These are phyloP conservation scores for Kryptolebias marmoratus DNA, from an alignment of 2,113 vertebrate species.

Conservation along the genomic window DNA sequence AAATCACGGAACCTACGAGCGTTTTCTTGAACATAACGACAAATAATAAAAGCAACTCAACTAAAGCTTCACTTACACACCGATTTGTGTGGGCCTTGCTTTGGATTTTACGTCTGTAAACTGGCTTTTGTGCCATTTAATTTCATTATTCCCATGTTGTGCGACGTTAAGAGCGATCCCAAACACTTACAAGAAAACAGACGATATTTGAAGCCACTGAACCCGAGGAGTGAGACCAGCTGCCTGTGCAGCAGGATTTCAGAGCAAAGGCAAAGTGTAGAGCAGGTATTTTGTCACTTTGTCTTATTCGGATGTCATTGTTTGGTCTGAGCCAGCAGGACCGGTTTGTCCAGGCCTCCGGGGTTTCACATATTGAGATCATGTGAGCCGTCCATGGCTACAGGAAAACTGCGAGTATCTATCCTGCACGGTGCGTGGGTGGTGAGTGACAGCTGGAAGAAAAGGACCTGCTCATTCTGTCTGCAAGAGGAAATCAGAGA, in stretches of 20 bases:
- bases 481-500: slow-evolving; percentile 7
- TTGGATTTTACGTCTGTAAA: not conserved
- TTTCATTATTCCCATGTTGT: too few relatives aligned
- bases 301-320: slow-evolving; percentile 65
- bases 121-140: too few relatives aligned
- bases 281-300: slow-evolving; percentile 65
- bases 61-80: not conserved
- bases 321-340: slow-evolving; percentile 73
- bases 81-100: not conserved
- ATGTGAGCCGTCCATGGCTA: slow-evolving; percentile 50
- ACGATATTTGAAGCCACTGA: too few relatives aligned
- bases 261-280: slow-evolving; percentile 15
- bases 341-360: slow-evolving; percentile 69
- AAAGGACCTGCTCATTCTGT: slow-evolving; percentile 12
- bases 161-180: too few relatives aligned
- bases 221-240: too few relatives aligned
- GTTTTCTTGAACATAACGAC: not conserved
- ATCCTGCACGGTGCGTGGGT: slow-evolving; percentile 20
- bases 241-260: not conserved
- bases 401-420: slow-evolving; percentile 33
- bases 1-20: slow-evolving; percentile 14
- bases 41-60: not conserved
- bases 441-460: slow-evolving; percentile 10
- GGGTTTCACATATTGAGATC: slow-evolving; percentile 61
- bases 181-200: too few relatives aligned